These are phyloP conservation scores for Macrotrachela quadricornifera DNA, from an alignment of 1,140 invertebrate species.

Conservation along the genomic window DNA sequence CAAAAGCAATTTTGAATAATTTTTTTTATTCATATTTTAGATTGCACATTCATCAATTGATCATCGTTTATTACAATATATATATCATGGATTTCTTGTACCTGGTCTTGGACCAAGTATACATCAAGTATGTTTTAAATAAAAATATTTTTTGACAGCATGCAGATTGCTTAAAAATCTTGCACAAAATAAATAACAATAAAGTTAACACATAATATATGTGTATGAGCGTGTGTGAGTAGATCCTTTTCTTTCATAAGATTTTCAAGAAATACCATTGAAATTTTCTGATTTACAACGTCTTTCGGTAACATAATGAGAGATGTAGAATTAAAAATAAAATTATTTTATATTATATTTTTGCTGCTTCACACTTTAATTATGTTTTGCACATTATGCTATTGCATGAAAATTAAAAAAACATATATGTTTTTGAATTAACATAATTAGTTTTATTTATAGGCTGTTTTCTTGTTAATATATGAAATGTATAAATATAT, in stretches of 20 bases:
- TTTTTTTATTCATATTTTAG: neutral
- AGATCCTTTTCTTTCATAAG: conserved; percentile 16
- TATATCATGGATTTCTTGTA: conserved; percentile 79
- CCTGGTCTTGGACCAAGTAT: conserved; percentile 78
- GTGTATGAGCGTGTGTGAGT: neutral
- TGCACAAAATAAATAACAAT: too few relatives aligned
- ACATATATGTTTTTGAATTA: too few relatives aligned
- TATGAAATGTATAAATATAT: too few relatives aligned
- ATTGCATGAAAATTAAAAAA: too few relatives aligned
- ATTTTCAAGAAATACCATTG: conserved; percentile 29
- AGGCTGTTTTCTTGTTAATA: too few relatives aligned
- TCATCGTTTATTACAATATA: conserved; percentile 56
- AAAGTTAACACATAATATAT: too few relatives aligned
- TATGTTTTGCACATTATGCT: too few relatives aligned
- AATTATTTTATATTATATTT: too few relatives aligned
- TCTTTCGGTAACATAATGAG: conserved; percentile 31
- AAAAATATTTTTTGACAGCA: neutral
- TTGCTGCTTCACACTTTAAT: too few relatives aligned
- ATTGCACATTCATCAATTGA: conserved; percentile 3
- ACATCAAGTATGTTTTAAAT: conserved; percentile 52
- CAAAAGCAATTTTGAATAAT: conserved; percentile 9
- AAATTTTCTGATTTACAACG: conserved; percentile 28
- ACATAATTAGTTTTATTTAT: too few relatives aligned
- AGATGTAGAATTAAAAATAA: too few relatives aligned
- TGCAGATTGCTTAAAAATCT: too few relatives aligned